Percentiles rank a stretch among this genome's conserved stretches.
phyloP scores from a whole-genome alignment of 2,113 vertebrate species.

The Callipepla squamata region DNA sequence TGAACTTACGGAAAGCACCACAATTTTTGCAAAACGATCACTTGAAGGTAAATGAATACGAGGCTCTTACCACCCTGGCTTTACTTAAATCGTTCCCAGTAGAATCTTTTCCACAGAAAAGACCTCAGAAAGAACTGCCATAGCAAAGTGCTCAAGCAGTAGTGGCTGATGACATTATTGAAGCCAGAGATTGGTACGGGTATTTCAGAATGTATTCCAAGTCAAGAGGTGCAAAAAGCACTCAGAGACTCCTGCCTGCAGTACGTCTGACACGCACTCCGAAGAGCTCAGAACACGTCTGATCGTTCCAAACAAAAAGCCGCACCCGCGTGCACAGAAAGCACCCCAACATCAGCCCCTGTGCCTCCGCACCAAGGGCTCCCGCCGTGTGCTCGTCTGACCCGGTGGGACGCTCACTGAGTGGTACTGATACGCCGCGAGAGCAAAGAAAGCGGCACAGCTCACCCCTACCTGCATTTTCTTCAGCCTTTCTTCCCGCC shows the following conservation, averaged over 20 bases:
- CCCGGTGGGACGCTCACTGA: fast-evolving
- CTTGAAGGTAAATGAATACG: fast-evolving
- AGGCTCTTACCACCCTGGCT: neutral
- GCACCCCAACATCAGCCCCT: neutral
- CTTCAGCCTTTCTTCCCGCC: constrained; percentile 89
- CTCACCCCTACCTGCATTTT: constrained; percentile 85
- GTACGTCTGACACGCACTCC: fast-evolving
- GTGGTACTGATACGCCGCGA: fast-evolving
- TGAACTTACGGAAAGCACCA: neutral
- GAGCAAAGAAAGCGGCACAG: fast-evolving
- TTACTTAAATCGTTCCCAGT: neutral
- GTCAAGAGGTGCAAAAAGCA: neutral
- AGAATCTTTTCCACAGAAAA: neutral
- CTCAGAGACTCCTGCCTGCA: neutral
- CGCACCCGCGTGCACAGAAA: neutral
- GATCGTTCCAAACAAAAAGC: neutral
- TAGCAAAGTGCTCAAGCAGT: neutral
- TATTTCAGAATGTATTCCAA: fast-evolving
- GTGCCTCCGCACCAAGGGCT: neutral
- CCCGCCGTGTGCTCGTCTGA: fast-evolving
- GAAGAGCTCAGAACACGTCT: neutral
- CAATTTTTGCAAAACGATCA: neutral
- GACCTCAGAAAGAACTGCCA: neutral
- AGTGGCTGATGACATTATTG: neutral
- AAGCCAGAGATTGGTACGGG: neutral